Percentiles rank a stretch among this genome's conserved stretches.
These are phyloP conservation scores for Chaetodon trifascialis DNA, from an alignment of 2,113 vertebrate genomes.

Conservation along the genomic window DNA sequence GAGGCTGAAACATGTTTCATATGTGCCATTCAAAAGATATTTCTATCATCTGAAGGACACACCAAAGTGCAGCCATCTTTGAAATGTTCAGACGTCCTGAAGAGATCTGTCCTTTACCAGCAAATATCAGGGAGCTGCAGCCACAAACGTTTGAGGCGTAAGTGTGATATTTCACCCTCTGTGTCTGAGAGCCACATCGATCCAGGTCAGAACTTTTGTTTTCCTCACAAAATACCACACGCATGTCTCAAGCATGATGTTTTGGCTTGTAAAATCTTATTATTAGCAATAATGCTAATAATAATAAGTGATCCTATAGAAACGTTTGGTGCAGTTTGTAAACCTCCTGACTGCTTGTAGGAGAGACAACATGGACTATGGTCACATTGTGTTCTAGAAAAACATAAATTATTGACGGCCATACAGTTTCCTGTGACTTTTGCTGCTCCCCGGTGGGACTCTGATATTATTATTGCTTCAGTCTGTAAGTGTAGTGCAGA, in stretches of 20 bases:
- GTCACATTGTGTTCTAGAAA: background rate
- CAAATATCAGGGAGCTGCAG: background rate
- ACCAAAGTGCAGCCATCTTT: slow-evolving; percentile 4
- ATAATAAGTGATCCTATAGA: too few relatives aligned
- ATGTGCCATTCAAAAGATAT: background rate
- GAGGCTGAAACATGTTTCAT: background rate
- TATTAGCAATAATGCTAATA: too few relatives aligned
- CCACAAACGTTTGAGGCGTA: background rate
- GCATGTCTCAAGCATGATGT: background rate
- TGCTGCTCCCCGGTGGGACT: background rate
- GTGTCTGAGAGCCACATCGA: background rate
- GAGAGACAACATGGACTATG: background rate
- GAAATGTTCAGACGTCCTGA: background rate
- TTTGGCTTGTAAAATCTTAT: background rate
- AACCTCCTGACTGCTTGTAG: background rate
- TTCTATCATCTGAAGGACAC: background rate
- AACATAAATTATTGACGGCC: background rate
- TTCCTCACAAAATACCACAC: background rate
- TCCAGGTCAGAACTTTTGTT: background rate
- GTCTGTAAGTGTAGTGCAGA: too few relatives aligned
- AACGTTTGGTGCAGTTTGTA: background rate
- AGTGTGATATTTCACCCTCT: background rate
- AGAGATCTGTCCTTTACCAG: background rate
- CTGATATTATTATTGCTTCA: slow-evolving; percentile 7
- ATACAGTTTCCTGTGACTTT: background rate